Evolutionary conservation across 2,113 vertebrate genomes (phyloP).

Genomic region (Dipodomys ordii): DNA sequence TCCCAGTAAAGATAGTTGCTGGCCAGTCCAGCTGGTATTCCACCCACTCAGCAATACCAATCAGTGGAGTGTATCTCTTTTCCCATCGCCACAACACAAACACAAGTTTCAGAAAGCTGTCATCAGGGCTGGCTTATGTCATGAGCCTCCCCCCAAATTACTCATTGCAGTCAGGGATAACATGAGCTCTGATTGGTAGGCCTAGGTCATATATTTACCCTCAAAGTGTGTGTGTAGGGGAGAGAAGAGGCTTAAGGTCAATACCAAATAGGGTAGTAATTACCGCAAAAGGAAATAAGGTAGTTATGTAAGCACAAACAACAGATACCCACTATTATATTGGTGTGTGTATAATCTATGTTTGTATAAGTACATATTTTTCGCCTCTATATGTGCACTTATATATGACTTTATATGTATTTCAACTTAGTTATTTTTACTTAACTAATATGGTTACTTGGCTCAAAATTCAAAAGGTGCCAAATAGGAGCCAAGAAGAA

Average conservation of each 20-base stretch:
- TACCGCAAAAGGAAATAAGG: conserved; percentile 12
- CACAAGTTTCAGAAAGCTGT: conserved; percentile 21
- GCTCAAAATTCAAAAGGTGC: conserved; percentile 16
- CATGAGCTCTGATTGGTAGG: background rate
- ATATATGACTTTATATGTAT: background rate
- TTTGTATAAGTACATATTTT: too few relatives aligned
- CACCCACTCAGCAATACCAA: background rate
- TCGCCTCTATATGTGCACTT: background rate
- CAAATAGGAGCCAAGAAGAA: background rate
- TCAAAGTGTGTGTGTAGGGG: background rate
- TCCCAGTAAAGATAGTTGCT: conserved; percentile 36
- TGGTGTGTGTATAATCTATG: background rate
- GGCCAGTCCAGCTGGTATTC: background rate
- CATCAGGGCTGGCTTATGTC: background rate
- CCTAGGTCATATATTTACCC: background rate
- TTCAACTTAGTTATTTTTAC: conserved; percentile 35
- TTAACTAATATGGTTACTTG: background rate
- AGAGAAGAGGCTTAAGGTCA: background rate
- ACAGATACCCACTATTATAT: background rate
- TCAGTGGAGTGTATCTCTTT: background rate
- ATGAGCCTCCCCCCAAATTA: background rate
- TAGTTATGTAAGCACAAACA: background rate
- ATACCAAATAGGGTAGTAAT: background rate
- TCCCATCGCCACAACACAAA: background rate
- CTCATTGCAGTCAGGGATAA: background rate